Base-by-base conservation (phyloP, 2,797 vertebrate genomes). In the Rachycentron canadum region DNA sequence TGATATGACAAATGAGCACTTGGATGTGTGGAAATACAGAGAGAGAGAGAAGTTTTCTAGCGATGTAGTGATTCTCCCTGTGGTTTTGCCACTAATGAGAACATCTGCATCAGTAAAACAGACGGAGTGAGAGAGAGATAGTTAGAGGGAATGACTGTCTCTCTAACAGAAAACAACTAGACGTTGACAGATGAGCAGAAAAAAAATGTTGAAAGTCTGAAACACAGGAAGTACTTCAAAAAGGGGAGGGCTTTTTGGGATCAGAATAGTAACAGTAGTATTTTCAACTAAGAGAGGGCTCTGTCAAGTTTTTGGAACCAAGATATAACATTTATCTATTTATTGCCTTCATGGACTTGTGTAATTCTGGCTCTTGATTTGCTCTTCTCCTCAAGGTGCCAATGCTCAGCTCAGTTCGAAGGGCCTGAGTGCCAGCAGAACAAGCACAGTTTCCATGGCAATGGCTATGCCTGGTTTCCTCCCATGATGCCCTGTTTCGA, bases 361-460 rank as follows among this genome's bases (percentile, higher is more conserved):
- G 52, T 79, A 10, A 72, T 73, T 71, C 71, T 66, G 43, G 32
- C 53, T 82, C 47, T 78, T 69, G n/a, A 53, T 82, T 73, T 65
- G 56, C 26, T 70, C 25, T 58, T 79, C 36, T 68, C 76, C 68
- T 79, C 80, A 81, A 97, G 96, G 91, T 97, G 96, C 90, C 95
- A 94, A 53, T 97, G 96, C 86, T 93, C 94, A 11, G 78, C 95
- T 69, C 95, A 93, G 5, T 96, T 95, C 32, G 94, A 96, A n/a
- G 96, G 96, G 55, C 94, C 96, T 1, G 95, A 96, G 61, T 97
- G 96, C 93, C 96, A 97, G 90, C 95, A 96, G 88, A 96, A 95
- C 73, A 96, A 96, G 85, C 96, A 93, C 90, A 96, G 95, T 94
- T 97, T 97, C 95, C 95, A 94, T 69, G 95, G 96, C 85, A 94